Percentiles rank a stretch among this genome's conserved stretches.
phyloP scores from a whole-genome alignment of 2,888 invertebrate genomes.

The Cecidostiba fungosa region DNA sequence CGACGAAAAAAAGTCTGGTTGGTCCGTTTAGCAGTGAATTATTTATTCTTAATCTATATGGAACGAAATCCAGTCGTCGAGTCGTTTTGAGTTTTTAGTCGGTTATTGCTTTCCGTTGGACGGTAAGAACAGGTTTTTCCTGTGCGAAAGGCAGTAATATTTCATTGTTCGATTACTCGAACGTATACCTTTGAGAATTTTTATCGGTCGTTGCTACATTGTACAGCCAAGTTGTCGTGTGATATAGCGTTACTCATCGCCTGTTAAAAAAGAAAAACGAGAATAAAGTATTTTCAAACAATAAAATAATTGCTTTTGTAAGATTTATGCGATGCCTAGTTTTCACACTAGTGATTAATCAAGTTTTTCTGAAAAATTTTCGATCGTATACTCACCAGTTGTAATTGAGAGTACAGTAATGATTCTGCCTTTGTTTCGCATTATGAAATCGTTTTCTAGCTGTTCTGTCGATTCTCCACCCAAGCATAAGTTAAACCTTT shows the following conservation, averaged over 20 bases:
- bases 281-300: neutral
- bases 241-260: neutral
- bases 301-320: neutral
- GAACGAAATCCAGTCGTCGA: neutral
- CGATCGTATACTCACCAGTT: slow-evolving; percentile 26
- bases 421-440: neutral
- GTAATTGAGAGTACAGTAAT: neutral
- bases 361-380: slow-evolving; percentile 21
- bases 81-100: neutral
- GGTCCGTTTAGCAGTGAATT: neutral
- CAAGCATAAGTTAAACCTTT: too few species aligned
- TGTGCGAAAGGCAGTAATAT: neutral
- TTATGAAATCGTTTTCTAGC: slow-evolving; percentile 22
- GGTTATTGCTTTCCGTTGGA: neutral
- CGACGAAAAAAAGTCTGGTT: neutral
- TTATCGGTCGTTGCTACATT: slow-evolving; percentile 6
- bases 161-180: slow-evolving; percentile 3
- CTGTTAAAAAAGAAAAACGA: neutral
- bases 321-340: neutral
- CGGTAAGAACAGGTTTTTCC: slow-evolving; percentile 27
- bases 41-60: neutral
- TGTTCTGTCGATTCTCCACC: too few species aligned
- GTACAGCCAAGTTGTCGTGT: neutral
- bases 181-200: neutral
- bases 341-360: slow-evolving; percentile 25